Base-by-base conservation (phyloP, 2,797 vertebrate species). In the Lophotriccus pileatus region DNA sequence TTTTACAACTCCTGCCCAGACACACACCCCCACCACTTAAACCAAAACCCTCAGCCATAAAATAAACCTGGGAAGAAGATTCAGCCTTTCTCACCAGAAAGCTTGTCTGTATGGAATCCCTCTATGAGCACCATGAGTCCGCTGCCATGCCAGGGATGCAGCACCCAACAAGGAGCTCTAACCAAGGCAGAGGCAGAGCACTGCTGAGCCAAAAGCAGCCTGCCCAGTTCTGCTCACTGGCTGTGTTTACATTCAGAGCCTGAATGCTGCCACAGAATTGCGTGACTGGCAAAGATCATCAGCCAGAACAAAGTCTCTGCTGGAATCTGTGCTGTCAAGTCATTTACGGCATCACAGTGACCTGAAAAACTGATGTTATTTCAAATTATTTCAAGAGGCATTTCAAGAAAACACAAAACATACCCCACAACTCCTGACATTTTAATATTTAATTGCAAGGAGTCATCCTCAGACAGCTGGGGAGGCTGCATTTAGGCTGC, bases 91-190 rank as follows among this genome's bases (percentile, higher is more conserved):
- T 4, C 43, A 70, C 22, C 8, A 23, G 27, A 68, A 62, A 44
- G 15, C 39, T 24, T 36, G 41, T 59, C 46, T 2, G 0, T 20
- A 27, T 2, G 39, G 77, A 46, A 62, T 62, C 8, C 10, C n/a
- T 37, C 36, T 62, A 25, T 0, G 0, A 72, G 24, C 14, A 5
- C 39, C 21, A 9, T 1, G 24, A 39, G 62, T 30, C 53, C 67
- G 60, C 27, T 58, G 66, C 7, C 0, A 2, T 0, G 12, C 17
- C 1, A 1, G 53, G 52, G 63, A 74, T 0, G 0, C 4, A 2
- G 77, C 43, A 58, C 7, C 55, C 73, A 39, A 34, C 7, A 22
- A 63, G 80, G 46, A 62, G 74, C 39, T 49, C 6, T 9, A 60
- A 39, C 18, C 25, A 15, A n/a, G 46, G 60, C 4, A 37, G n/a